Base-by-base conservation (phyloP, 1,140 invertebrate genomes). In the Hydropsyche tenuis region DNA sequence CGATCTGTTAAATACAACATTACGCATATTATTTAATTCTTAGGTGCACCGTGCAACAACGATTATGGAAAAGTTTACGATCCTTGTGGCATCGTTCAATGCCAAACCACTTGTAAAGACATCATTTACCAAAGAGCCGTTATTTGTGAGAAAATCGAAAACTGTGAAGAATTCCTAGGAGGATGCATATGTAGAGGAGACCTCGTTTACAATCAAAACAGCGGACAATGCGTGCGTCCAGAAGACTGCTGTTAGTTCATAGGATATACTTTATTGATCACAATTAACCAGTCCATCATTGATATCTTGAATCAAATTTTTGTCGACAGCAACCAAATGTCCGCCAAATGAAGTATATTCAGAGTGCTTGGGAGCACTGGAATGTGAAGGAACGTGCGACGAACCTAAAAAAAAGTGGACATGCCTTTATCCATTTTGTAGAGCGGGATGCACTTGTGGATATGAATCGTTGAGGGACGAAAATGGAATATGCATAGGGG, bases 401-500 rank as follows among this genome's bases (percentile, higher is more conserved):
- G 7, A 60, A 1, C 56, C 56, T 9, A 60, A 60, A 14, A 23
- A 60, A 11, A 22, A 20, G 7, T 25, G 20, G 20, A 23, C 18
- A 9, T 60, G 56, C n/a, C 12, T 14, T 1, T 25, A 60, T 60
- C 56, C 56, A 23, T 23, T 43, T 43, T 65, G 63, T 30, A 18
- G 16, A 22, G 1, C 63, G 14, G 63, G 63, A 6, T 65, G 63
- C 23, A 42, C 16, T 65, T 65, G 63, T 23, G 0, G 5, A 0
- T 1, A 2, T 5, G 23, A 22, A 4, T 65, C 4, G 3, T 1
- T 43, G 11, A 65, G 63, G 16, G 42, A 45, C 16, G 2, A 42
- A 12, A 65, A 65, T 43, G 63, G 63, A 65, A 11, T 45, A 1
- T 65, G 63, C 20, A 45, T 65, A n/a, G n/a, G n/a, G n/a, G n/a